Conservation (phyloP, 2,888 invertebrate genomes). For the Acanthoscelides obtectus region DNA sequence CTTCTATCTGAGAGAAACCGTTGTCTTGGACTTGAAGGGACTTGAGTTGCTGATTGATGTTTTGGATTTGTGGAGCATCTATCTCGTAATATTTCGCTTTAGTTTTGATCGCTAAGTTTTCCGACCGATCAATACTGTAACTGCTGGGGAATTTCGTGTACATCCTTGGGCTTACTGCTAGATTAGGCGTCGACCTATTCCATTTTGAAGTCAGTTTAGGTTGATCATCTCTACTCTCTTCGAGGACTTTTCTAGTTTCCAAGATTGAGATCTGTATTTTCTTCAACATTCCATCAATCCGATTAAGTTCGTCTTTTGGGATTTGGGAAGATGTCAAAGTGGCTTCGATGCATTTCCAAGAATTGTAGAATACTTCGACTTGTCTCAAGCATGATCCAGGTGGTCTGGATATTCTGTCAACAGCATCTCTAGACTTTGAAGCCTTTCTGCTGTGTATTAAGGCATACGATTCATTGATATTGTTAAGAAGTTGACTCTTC, state of each 20-base stretch:
- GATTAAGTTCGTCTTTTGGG: slow-evolving; percentile 17
- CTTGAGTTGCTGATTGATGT: background rate
- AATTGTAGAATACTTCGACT: slow-evolving; percentile 17
- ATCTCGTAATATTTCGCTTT: slow-evolving; percentile 19
- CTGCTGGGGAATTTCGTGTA: slow-evolving; percentile 11
- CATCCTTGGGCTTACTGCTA: slow-evolving; percentile 1
- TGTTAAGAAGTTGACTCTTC: slow-evolving; percentile 15
- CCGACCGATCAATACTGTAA: slow-evolving; percentile 12
- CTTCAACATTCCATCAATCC: slow-evolving; percentile 20
- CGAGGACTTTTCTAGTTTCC: slow-evolving; percentile 1
- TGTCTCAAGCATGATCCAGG: background rate
- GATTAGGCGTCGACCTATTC: slow-evolving; percentile 13
- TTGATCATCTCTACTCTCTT: background rate
- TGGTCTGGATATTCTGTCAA: background rate
- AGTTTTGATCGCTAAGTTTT: slow-evolving; percentile 15
- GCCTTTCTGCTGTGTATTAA: slow-evolving; percentile 4
- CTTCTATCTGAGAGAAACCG: slow-evolving; percentile 24
- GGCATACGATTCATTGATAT: slow-evolving; percentile 12
- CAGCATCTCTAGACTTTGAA: background rate
- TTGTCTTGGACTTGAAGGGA: slow-evolving; percentile 3
- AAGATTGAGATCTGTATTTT: slow-evolving; percentile 10
- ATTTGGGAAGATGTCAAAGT: slow-evolving; percentile 16
- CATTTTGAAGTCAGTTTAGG: slow-evolving; percentile 6
- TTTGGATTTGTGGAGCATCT: slow-evolving; percentile 16
- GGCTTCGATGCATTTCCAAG: slow-evolving; percentile 16